These are phyloP conservation scores for Euproctis similis DNA, from an alignment of 2,888 invertebrate genomes.

Conservation along the genomic window DNA sequence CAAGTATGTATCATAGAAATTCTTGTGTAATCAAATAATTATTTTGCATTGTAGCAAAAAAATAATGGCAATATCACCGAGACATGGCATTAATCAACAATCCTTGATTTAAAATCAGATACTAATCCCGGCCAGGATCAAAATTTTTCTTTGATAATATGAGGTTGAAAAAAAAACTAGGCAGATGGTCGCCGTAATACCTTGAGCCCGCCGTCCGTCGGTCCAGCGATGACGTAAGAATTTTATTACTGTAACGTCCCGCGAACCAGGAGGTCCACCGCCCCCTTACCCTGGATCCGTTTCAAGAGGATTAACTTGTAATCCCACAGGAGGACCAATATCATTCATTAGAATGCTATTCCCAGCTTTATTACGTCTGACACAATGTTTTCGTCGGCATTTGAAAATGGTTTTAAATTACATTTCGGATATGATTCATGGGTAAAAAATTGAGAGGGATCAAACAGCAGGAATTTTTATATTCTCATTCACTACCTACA, in stretches of 20 bases:
- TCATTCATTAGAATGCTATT: constrained; percentile 70
- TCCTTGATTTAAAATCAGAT: no score
- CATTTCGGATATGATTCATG: constrained; percentile 40
- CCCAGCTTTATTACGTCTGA: constrained; percentile 58
- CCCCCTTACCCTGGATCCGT: constrained; percentile 36
- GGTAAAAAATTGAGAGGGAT: constrained; percentile 20
- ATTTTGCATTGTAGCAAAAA: no score
- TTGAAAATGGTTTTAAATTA: constrained; percentile 51
- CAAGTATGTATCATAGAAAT: no score
- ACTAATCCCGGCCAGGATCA: no score
- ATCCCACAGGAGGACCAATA: constrained; percentile 67
- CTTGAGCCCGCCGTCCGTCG: constrained; percentile 34
- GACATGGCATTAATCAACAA: no score
- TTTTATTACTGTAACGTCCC: constrained; percentile 51
- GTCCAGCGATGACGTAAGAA: constrained; percentile 59
- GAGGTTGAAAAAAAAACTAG: constrained; percentile 40
- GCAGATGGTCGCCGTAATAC: constrained; percentile 49
- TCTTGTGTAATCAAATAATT: no score
- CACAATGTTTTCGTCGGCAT: constrained; percentile 37
- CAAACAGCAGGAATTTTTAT: no score
- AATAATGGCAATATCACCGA: no score
- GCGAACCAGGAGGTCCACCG: constrained; percentile 21
- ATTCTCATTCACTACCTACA: no score
- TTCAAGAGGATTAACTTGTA: constrained; percentile 72
- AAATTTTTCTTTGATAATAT: no score